phyloP scores from a whole-genome alignment of 2,113 vertebrate genomes.

The Ancistrus triradiatus region DNA sequence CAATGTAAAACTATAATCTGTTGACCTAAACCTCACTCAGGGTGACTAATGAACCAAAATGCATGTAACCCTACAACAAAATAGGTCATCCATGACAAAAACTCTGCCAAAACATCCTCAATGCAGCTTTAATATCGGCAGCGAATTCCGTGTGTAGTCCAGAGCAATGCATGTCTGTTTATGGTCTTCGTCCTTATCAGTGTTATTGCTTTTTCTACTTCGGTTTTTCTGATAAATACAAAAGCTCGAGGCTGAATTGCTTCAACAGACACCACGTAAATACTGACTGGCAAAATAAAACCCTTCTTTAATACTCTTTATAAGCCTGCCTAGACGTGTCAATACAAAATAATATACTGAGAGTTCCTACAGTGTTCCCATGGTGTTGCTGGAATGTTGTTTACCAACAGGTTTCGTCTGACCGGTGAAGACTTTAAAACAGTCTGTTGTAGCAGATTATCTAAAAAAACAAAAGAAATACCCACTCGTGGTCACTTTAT shows the following conservation, averaged over 20 bases:
- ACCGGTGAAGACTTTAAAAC: neutral
- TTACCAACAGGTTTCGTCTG: conserved; percentile 4
- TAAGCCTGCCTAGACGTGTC: neutral
- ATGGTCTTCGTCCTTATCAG: neutral
- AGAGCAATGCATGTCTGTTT: neutral
- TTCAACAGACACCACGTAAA: conserved; percentile 27
- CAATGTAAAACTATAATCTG: too few species aligned
- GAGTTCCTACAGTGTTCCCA: conserved; percentile 2
- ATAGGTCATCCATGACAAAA: too few species aligned
- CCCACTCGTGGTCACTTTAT: neutral
- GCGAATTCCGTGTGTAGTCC: neutral
- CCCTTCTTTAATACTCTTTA: neutral
- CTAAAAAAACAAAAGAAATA: neutral
- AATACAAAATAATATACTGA: conserved; percentile 1
- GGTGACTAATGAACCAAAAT: too few species aligned
- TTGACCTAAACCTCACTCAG: too few species aligned
- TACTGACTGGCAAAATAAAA: conserved; percentile 37
- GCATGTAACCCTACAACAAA: too few species aligned
- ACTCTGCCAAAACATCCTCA: too few species aligned
- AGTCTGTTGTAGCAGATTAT: neutral
- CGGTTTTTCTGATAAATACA: conserved; percentile 31
- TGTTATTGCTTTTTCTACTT: conserved; percentile 38
- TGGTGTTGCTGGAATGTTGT: conserved; percentile 43
- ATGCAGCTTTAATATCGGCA: too few species aligned
- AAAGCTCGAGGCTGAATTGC: neutral